These are phyloP conservation scores for Oscheius sp. DNA, from an alignment of 2,888 invertebrate species.

Conservation along the genomic window DNA sequence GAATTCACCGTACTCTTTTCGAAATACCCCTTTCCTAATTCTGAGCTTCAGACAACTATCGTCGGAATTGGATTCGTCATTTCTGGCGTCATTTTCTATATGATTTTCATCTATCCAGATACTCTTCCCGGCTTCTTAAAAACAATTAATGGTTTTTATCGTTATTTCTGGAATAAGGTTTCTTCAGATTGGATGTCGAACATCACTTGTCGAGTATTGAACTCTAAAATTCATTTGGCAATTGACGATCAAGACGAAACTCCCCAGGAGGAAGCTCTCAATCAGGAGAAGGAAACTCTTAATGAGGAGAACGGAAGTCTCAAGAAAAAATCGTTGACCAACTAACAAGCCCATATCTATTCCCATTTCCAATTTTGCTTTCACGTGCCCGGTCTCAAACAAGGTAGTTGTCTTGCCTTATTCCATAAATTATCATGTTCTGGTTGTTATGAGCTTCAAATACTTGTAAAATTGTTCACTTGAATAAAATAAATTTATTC, in stretches of 20 bases:
- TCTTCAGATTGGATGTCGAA: neutral
- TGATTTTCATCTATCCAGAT: neutral
- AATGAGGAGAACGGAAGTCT: no score
- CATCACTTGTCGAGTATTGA: neutral
- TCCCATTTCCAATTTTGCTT: neutral
- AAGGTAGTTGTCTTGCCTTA: neutral
- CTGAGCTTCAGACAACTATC: conserved; percentile 1
- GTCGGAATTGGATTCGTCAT: neutral
- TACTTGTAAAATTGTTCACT: no score
- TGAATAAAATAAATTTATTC: no score
- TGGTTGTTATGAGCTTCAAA: no score
- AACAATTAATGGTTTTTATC: neutral
- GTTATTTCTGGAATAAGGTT: neutral
- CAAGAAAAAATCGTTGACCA: neutral
- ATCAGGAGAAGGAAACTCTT: neutral
- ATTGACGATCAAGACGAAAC: no score
- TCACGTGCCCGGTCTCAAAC: neutral
- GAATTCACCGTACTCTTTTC: neutral
- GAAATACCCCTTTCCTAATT: no score
- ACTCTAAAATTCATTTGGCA: neutral
- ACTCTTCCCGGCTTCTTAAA: neutral
- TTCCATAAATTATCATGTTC: no score
- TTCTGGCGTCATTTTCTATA: neutral
- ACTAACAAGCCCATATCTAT: neutral
- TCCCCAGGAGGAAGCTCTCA: neutral